A percentile compares a stretch with the other conserved stretches of the same genome.
These are phyloP conservation scores for Pollimyrus isidori DNA, from an alignment of 2,113 vertebrate genomes.

Conservation along the genomic window DNA sequence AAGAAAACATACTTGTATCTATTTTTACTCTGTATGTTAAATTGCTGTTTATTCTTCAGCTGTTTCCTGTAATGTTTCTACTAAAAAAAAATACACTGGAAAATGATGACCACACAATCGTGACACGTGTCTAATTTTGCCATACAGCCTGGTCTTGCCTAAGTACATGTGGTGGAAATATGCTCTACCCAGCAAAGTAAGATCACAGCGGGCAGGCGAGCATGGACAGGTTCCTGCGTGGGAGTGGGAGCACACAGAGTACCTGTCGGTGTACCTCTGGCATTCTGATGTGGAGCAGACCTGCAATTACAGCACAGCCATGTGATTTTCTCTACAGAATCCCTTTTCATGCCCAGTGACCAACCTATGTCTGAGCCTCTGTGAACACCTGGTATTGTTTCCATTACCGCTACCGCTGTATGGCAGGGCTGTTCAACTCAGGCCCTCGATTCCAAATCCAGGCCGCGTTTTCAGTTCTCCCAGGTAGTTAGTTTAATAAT, in stretches of 20 bases:
- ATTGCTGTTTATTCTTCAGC: neutral
- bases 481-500: too few species aligned
- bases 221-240: neutral
- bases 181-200: neutral
- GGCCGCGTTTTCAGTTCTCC: too few species aligned
- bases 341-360: neutral
- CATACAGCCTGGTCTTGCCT: neutral
- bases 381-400: neutral
- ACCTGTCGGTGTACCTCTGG: neutral
- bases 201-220: neutral
- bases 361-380: neutral
- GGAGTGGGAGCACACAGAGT: neutral
- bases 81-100: neutral
- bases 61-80: neutral
- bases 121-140: neutral
- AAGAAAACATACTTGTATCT: too few species aligned
- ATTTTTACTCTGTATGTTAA: too few species aligned
- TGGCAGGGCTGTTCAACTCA: too few species aligned
- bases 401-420: too few species aligned
- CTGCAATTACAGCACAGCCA: neutral
- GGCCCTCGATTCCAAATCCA: too few species aligned
- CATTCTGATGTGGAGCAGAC: neutral
- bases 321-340: neutral
- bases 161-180: neutral
- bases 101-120: neutral